Conservation (phyloP, 2,113 vertebrate genomes). For the Cyprinodon variegatus region DNA sequence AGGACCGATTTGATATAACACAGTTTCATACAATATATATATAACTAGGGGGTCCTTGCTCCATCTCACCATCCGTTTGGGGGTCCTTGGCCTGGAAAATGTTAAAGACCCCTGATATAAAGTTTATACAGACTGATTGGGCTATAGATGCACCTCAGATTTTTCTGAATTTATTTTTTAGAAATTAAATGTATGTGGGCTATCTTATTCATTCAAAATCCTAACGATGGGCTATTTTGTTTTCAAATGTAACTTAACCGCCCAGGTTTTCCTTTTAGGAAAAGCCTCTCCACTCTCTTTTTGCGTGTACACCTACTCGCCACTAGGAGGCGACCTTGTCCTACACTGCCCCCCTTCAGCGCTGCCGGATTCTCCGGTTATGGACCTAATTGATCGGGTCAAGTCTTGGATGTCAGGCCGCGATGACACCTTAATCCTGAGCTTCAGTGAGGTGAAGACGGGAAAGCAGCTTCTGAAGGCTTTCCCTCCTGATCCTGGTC, state of each 20-base stretch:
- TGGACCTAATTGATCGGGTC: conserved; percentile 55
- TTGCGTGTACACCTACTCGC: conserved; percentile 31
- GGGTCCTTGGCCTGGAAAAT: too few species aligned
- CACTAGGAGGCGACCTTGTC: conserved; percentile 76
- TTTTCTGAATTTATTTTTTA: neutral
- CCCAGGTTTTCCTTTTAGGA: neutral
- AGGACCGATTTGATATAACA: too few species aligned
- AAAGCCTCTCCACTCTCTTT: neutral
- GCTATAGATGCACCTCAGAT: too few species aligned
- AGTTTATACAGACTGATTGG: too few species aligned
- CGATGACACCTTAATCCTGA: conserved; percentile 58
- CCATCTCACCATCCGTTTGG: too few species aligned
- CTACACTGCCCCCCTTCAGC: conserved; percentile 23
- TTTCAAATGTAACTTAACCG: neutral
- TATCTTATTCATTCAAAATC: neutral
- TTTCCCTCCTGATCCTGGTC: conserved; percentile 39
- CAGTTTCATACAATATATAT: too few species aligned
- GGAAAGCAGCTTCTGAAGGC: conserved; percentile 37
- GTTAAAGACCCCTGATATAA: too few species aligned
- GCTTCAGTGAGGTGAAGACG: conserved; percentile 39
- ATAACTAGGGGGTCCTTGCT: too few species aligned
- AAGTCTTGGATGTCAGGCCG: conserved; percentile 60
- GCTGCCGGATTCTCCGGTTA: conserved; percentile 26
- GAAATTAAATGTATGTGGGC: neutral
- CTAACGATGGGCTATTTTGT: neutral